Conservation (phyloP, 2,797 vertebrate species). For the Halcyon badia region DNA sequence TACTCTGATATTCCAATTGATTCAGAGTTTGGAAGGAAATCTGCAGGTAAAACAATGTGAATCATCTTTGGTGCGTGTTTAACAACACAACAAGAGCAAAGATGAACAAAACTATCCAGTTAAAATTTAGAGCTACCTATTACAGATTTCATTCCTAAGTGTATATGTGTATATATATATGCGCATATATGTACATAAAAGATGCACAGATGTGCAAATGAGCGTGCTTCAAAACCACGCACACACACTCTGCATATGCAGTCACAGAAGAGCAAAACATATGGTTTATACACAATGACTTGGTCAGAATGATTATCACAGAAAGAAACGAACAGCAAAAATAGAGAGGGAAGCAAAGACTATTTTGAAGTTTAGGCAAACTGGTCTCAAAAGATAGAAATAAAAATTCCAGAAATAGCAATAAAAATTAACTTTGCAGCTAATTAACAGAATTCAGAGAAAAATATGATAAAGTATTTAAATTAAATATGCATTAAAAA, state of each 20-base stretch:
- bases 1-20: neutral
- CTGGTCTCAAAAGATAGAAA: neutral
- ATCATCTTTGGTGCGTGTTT: neutral
- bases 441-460: neutral
- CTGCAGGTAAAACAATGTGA: neutral
- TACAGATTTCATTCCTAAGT: neutral
- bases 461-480: neutral
- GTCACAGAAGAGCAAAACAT: neutral
- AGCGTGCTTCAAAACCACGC: accelerated
- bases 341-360: neutral
- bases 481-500: neutral
- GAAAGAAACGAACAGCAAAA: neutral
- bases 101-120: neutral
- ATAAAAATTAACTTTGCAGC: neutral
- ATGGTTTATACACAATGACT: accelerated
- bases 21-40: neutral
- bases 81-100: neutral
- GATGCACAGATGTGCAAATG: neutral
- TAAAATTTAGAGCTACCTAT: neutral
- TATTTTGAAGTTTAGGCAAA: neutral
- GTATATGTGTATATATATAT: no score
- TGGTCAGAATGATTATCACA: neutral
- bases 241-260: accelerated
- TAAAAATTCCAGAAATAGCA: neutral
- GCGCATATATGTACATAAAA: neutral